A percentile compares a stretch with the other conserved stretches of the same genome.
phyloP scores from a whole-genome alignment of 2,113 vertebrate genomes.

The Percina caprodes region DNA sequence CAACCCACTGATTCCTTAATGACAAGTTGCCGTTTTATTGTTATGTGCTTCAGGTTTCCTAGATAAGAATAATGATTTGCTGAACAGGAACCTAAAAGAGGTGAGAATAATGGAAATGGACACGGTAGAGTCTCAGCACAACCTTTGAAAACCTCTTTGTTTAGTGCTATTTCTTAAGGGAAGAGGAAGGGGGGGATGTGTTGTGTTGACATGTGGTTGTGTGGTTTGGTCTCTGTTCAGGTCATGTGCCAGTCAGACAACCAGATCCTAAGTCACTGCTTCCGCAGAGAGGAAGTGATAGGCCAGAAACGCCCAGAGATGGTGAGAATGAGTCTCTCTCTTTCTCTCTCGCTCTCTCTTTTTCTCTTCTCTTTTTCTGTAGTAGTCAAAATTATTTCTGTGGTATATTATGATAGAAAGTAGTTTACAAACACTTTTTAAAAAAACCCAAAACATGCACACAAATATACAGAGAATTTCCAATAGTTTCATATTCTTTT shows the following conservation, averaged over 20 bases:
- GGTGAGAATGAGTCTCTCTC: conserved; percentile 74
- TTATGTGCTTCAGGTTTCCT: conserved; percentile 88
- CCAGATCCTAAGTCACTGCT: conserved; percentile 92
- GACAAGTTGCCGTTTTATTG: not conserved
- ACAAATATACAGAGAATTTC: conserved; percentile 12
- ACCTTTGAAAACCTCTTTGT: not conserved
- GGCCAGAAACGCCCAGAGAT: conserved; percentile 96
- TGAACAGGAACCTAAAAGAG: conserved; percentile 97
- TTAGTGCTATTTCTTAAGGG: not conserved
- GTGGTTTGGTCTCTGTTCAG: conserved; percentile 75
- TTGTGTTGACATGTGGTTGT: conserved; percentile 57
- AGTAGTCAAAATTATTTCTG: not conserved
- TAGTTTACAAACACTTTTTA: no score
- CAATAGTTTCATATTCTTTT: not conserved
- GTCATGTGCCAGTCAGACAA: conserved; percentile 95
- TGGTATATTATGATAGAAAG: not conserved
- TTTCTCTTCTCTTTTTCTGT: no score
- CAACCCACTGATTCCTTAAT: conserved; percentile 10
- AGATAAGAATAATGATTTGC: conserved; percentile 97
- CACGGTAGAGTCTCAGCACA: not conserved
- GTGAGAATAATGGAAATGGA: conserved; percentile 78
- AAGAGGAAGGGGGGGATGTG: conserved; percentile 7
- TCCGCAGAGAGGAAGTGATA: conserved; percentile 90
- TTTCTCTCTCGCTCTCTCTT: not conserved
- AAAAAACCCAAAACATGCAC: not conserved